Percentiles rank a stretch among this genome's conserved stretches.
Evolutionary conservation across 2,888 invertebrate species (phyloP).

Genomic region (Heterodera filipjevi): DNA sequence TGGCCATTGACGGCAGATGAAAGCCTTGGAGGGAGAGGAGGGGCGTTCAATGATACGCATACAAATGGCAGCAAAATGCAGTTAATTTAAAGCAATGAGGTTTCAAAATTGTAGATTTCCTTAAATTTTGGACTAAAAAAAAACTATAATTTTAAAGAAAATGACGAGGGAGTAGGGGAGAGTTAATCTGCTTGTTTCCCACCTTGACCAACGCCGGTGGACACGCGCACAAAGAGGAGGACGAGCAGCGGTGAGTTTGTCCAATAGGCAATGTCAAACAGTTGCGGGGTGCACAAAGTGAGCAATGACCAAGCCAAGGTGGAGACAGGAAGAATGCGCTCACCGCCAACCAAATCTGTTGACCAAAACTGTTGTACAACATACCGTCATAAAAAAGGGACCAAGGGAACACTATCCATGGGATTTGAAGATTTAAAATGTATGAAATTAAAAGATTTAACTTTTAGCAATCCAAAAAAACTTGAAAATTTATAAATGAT

Average conservation of each 20-base stretch:
- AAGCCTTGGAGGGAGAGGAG: constrained; percentile 68
- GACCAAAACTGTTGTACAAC: no score
- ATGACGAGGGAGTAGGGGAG: neutral
- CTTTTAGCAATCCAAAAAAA: no score
- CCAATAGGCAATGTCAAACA: constrained; percentile 68
- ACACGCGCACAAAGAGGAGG: constrained; percentile 72
- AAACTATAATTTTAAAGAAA: no score
- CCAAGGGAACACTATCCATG: no score
- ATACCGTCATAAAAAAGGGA: no score
- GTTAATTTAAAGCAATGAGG: no score
- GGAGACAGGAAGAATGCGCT: constrained; percentile 73
- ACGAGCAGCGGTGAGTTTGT: constrained; percentile 69
- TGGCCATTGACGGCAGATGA: constrained; percentile 77
- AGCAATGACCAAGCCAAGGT: constrained; percentile 68
- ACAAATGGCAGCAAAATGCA: neutral
- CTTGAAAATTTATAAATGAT: no score
- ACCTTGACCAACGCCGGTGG: constrained; percentile 68
- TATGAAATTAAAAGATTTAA: no score
- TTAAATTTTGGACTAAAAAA: neutral
- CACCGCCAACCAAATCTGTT: constrained; percentile 70
- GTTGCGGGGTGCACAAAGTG: constrained; percentile 60
- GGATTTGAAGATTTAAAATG: no score
- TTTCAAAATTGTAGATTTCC: neutral
- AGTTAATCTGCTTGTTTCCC: neutral
- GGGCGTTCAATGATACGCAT: neutral